Evolutionary conservation across 2,797 vertebrate species (phyloP).

Genomic region (Darevskia mixta): DNA sequence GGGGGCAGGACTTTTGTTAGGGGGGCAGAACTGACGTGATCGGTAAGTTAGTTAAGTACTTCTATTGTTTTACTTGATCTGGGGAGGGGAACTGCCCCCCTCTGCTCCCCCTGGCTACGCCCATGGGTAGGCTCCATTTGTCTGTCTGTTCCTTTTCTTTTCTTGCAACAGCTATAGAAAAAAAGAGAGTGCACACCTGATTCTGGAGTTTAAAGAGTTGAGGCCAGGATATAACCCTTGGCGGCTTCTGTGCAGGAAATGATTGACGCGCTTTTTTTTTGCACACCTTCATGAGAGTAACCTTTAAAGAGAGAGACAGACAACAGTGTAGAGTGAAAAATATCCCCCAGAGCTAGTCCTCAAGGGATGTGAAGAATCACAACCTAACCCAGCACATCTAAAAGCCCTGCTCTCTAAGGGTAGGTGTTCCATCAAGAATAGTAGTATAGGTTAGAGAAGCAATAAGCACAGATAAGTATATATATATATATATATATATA

Average conservation of each 20-base stretch:
- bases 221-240: constrained; percentile 60
- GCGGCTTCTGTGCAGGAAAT: not conserved
- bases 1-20: too few relatives aligned
- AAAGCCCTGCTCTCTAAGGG: too few relatives aligned
- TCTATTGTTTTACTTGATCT: too few relatives aligned
- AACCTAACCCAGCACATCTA: not conserved
- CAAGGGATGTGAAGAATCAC: not conserved
- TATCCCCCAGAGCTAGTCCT: not conserved
- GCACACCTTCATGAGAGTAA: not conserved
- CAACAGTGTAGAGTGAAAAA: not conserved
- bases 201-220: constrained; percentile 81
- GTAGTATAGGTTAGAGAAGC: too few relatives aligned
- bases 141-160: not conserved
- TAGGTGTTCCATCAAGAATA: too few relatives aligned
- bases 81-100: too few relatives aligned
- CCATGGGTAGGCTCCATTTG: not conserved
- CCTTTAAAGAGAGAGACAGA: not conserved
- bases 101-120: too few relatives aligned
- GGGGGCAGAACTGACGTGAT: too few relatives aligned
- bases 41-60: too few relatives aligned
- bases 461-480: too few relatives aligned
- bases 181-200: constrained; percentile 69
- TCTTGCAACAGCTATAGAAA: constrained; percentile 8
- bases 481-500: too few relatives aligned
- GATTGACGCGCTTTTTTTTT: not conserved